Percentiles rank a stretch among this genome's conserved stretches.
phyloP scores from a whole-genome alignment of 2,113 vertebrate genomes.

The Fulmarus glacialis region DNA sequence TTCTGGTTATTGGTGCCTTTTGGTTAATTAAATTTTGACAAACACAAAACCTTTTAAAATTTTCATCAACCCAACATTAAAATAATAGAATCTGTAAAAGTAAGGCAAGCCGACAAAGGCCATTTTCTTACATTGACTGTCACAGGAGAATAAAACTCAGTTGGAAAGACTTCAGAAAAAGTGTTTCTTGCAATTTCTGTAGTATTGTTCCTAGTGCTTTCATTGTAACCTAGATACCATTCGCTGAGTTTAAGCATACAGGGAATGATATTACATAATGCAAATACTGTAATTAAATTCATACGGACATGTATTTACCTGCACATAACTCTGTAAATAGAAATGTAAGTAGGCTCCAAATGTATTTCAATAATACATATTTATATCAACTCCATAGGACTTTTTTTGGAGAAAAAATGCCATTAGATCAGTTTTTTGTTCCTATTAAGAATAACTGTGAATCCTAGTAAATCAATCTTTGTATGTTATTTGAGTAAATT shows the following conservation, averaged over 20 bases:
- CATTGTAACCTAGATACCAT: neutral
- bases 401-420: neutral
- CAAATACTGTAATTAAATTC: neutral
- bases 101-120: neutral
- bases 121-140: neutral
- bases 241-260: neutral
- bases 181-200: neutral
- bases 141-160: neutral
- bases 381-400: neutral
- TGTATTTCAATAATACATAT: neutral
- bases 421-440: neutral
- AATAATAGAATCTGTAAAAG: constrained; percentile 4
- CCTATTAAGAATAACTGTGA: neutral
- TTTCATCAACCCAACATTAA: neutral
- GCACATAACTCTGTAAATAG: neutral
- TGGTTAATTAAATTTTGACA: neutral
- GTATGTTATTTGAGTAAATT: neutral
- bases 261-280: neutral
- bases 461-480: neutral
- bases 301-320: neutral
- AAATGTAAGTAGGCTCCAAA: neutral
- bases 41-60: neutral
- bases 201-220: neutral
- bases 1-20: neutral
- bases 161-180: constrained; percentile 8